Percentiles rank a stretch among this genome's conserved stretches.
These are phyloP conservation scores for Poeciliopsis gracilis DNA, from an alignment of 2,797 vertebrate genomes.

Conservation along the genomic window DNA sequence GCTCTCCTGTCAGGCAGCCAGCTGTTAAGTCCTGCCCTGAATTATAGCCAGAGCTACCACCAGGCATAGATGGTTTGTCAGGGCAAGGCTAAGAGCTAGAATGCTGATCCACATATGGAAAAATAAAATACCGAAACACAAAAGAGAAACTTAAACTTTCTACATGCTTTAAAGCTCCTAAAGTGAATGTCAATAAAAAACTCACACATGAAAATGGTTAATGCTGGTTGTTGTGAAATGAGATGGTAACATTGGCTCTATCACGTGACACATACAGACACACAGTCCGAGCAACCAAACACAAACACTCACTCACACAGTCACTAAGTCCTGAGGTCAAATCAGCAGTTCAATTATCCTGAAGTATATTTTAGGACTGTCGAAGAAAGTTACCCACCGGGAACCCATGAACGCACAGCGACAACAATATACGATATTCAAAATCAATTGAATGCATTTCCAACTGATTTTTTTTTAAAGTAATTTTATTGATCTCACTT, in stretches of 20 bases:
- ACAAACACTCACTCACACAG: too few species aligned
- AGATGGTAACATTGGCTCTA: not conserved
- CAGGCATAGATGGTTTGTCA: constrained; percentile 89
- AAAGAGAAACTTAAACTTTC: constrained; percentile 27
- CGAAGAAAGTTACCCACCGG: not conserved
- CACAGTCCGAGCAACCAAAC: not conserved
- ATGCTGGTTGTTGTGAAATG: not conserved
- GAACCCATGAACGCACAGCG: not conserved
- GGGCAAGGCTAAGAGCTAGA: constrained; percentile 69
- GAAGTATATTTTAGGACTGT: not conserved
- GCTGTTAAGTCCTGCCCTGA: constrained; percentile 98
- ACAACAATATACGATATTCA: too few species aligned
- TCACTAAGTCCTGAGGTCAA: not conserved
- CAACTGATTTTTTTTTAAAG: not conserved
- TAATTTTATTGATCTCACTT: not conserved
- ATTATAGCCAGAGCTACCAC: constrained; percentile 88
- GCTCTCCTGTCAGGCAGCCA: constrained; percentile 94
- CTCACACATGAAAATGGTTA: not conserved
- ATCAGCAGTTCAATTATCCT: not conserved
- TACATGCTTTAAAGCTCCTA: constrained; percentile 47
- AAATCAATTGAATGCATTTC: too few species aligned
- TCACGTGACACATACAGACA: not conserved
- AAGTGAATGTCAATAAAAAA: constrained; percentile 11
- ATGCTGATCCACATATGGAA: constrained; percentile 56
- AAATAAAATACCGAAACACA: constrained; percentile 9